A percentile compares a stretch with the other conserved stretches of the same genome.
These are phyloP conservation scores for Silurus meridionalis DNA, from an alignment of 2,113 vertebrate species.

Conservation along the genomic window DNA sequence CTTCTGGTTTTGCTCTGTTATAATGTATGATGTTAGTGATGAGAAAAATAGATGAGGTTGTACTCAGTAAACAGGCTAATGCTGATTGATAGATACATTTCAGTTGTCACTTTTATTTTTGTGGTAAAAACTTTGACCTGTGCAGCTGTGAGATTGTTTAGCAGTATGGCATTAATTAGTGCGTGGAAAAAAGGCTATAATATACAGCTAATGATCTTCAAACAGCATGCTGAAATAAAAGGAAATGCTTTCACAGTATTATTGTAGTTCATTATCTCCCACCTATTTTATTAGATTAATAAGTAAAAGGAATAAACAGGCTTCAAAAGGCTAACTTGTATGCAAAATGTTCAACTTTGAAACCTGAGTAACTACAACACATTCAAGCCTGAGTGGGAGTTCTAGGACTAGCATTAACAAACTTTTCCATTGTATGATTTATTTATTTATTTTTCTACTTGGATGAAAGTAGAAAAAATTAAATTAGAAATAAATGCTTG, in stretches of 20 bases:
- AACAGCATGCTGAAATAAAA: neutral
- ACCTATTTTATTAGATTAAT: neutral
- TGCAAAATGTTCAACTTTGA: neutral
- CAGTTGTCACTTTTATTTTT: neutral
- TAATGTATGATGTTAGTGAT: neutral
- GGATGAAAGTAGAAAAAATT: slow-evolving; percentile 44
- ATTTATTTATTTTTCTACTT: slow-evolving; percentile 35
- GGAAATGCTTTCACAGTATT: neutral
- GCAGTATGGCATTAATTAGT: neutral
- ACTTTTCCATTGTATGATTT: slow-evolving; percentile 63
- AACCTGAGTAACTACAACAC: neutral
- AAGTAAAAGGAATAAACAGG: neutral
- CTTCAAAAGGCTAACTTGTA: neutral
- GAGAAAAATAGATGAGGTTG: slow-evolving; percentile 3
- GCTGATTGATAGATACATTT: neutral
- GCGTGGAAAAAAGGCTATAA: neutral
- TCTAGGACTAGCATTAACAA: slow-evolving; percentile 14
- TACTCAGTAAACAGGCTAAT: neutral
- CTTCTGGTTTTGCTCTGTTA: too few species aligned
- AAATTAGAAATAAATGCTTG: slow-evolving; percentile 50
- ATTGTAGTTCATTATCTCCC: neutral
- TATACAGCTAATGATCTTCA: neutral
- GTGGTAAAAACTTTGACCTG: neutral
- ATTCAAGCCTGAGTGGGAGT: neutral
- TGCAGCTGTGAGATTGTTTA: neutral